Percentiles rank a stretch among this genome's conserved stretches.
Evolutionary conservation across 2,888 invertebrate species (phyloP).

Genomic region (Lutraria lutraria): DNA sequence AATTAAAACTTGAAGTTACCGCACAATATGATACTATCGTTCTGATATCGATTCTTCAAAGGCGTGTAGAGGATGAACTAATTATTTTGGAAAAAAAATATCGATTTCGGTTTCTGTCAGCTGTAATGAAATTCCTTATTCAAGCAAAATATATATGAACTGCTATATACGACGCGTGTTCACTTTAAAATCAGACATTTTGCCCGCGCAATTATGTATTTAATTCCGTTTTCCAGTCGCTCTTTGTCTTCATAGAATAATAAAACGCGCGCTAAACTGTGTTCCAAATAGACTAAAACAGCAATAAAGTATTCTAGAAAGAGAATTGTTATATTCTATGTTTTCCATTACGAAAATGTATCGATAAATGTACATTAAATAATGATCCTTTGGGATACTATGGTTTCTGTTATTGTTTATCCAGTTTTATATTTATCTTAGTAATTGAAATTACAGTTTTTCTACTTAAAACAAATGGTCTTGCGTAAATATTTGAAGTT

Average conservation of each 20-base stretch:
- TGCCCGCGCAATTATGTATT: background rate
- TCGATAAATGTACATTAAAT: conserved; percentile 38
- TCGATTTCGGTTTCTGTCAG: background rate
- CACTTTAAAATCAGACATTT: background rate
- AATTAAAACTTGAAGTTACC: conserved; percentile 25
- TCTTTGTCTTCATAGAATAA: background rate
- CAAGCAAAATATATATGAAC: background rate
- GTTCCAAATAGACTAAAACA: conserved; percentile 15
- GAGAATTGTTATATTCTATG: background rate
- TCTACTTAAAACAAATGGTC: background rate
- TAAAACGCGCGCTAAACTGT: conserved; percentile 20
- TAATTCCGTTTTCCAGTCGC: conserved; percentile 17
- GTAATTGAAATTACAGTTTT: background rate
- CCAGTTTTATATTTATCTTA: background rate
- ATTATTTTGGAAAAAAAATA: background rate
- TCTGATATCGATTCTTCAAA: background rate
- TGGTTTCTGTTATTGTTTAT: background rate
- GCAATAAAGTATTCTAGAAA: conserved; percentile 20
- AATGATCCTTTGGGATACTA: background rate
- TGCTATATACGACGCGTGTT: conserved; percentile 20
- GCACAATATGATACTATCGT: conserved; percentile 12
- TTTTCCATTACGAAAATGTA: conserved; percentile 19
- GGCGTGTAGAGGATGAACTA: background rate
- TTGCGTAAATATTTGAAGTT: background rate
- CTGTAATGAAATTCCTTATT: background rate